Conservation (phyloP, 2,888 invertebrate genomes). For the Listrodromus nycthemerus region DNA sequence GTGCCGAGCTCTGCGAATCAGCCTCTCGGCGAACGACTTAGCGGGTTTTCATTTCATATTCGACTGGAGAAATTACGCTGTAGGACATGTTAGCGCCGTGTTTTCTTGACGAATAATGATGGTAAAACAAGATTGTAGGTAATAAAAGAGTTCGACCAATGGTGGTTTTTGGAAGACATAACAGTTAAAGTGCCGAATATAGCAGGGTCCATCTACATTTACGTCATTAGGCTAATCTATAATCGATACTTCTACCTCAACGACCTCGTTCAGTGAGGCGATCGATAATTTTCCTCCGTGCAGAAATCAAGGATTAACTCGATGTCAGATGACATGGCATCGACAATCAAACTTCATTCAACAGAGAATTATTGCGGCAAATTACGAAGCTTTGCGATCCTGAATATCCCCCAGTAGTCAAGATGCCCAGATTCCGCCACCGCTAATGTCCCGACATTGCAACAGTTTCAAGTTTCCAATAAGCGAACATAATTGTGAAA, state of each 20-base stretch:
- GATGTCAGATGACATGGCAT: not conserved
- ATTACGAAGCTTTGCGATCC: not conserved
- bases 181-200: not conserved
- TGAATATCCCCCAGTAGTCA: not conserved
- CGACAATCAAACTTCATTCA: not conserved
- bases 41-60: not conserved
- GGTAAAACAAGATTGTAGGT: not conserved
- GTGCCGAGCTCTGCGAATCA: slow-evolving; percentile 25
- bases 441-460: not conserved
- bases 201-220: too few relatives aligned
- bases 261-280: not conserved
- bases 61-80: not conserved
- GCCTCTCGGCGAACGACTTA: not conserved
- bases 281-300: not conserved
- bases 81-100: not conserved
- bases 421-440: not conserved
- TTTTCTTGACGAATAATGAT: not conserved
- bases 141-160: not conserved
- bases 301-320: not conserved
- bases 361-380: not conserved
- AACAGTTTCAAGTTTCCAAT: not conserved
- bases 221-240: not conserved
- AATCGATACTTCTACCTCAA: not conserved
- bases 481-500: not conserved
- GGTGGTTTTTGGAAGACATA: not conserved